A percentile compares a stretch with the other conserved stretches of the same genome.
phyloP scores from a whole-genome alignment of 2,797 vertebrate genomes.

The Anomalospiza imberbis region DNA sequence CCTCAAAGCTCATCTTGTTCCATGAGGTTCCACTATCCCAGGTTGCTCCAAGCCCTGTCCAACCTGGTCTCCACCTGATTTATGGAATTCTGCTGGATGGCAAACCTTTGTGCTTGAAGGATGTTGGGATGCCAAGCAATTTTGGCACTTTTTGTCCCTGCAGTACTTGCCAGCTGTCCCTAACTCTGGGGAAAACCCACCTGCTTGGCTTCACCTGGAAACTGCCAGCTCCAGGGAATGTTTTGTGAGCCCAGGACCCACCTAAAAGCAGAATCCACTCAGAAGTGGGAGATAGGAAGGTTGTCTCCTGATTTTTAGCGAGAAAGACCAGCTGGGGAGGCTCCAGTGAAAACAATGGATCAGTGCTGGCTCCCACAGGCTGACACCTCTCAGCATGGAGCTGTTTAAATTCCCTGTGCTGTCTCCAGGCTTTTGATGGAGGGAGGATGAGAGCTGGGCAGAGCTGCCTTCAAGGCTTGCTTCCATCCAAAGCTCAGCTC shows the following conservation, averaged over 20 bases:
- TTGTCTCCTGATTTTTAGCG: background rate
- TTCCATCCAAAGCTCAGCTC: background rate
- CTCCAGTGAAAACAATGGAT: background rate
- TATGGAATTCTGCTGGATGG: background rate
- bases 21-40: background rate
- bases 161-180: background rate
- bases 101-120: background rate
- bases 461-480: background rate
- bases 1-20: background rate
- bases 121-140: background rate
- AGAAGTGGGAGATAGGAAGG: background rate
- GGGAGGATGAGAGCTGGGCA: background rate
- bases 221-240: background rate
- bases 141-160: background rate
- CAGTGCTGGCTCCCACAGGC: background rate
- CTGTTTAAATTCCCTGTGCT: background rate
- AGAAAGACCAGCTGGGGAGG: background rate
- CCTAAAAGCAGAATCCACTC: background rate
- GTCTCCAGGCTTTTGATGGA: background rate
- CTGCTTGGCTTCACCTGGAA: background rate
- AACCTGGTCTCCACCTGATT: background rate
- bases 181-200: background rate
- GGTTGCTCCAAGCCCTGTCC: background rate
- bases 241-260: background rate
- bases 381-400: background rate